phyloP scores from a whole-genome alignment of 1,140 invertebrate genomes.

The Pararge aegeria region DNA sequence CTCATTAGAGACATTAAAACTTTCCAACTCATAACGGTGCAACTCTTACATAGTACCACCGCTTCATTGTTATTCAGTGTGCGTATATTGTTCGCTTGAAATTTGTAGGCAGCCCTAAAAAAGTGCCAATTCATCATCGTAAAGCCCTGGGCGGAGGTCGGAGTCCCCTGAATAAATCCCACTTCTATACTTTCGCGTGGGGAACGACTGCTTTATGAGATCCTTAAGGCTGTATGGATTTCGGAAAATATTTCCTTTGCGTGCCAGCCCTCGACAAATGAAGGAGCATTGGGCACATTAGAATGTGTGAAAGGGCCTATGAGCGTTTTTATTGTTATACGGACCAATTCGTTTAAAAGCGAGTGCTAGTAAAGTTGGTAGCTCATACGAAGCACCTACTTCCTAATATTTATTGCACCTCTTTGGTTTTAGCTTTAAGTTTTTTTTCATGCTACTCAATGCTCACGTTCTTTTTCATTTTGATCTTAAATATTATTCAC shows the following conservation, averaged over 20 bases:
- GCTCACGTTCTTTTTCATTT: not conserved
- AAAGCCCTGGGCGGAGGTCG: constrained; percentile 69
- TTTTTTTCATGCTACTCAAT: constrained; percentile 41
- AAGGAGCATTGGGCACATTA: constrained; percentile 74
- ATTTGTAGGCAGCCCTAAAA: constrained; percentile 73
- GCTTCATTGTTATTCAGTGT: constrained; percentile 70
- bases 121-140: constrained; percentile 78
- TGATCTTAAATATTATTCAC: too few species aligned
- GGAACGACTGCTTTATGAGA: constrained; percentile 80
- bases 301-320: constrained; percentile 74
- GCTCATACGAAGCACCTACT: constrained; percentile 67
- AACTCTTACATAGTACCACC: constrained; percentile 44
- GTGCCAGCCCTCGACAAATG: constrained; percentile 74
- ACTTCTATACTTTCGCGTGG: constrained; percentile 79
- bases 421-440: constrained; percentile 47
- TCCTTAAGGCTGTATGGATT: constrained; percentile 81
- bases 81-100: constrained; percentile 72
- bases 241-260: constrained; percentile 79
- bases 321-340: constrained; percentile 75
- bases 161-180: constrained; percentile 79
- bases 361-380: constrained; percentile 59
- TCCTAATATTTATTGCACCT: constrained; percentile 71
- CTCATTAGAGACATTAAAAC: constrained; percentile 75
- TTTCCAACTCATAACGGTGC: constrained; percentile 59
- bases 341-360: constrained; percentile 78